These are phyloP conservation scores for Notarius quadriscutis DNA, from an alignment of 2,113 vertebrate species.

Conservation along the genomic window DNA sequence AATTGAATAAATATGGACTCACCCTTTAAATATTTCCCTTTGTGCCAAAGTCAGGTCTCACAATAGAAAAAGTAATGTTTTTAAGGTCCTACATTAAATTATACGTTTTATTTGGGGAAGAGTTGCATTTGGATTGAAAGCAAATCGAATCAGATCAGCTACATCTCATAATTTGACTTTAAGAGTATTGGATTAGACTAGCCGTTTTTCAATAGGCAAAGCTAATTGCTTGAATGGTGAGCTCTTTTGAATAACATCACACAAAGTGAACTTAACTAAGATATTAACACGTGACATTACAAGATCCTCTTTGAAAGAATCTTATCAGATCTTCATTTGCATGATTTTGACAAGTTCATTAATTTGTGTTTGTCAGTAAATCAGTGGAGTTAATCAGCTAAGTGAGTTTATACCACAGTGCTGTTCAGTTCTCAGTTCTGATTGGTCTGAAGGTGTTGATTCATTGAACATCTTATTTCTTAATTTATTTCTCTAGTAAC, in stretches of 20 bases:
- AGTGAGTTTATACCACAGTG: neutral
- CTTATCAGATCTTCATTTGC: neutral
- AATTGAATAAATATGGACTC: constrained; percentile 50
- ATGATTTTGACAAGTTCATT: constrained; percentile 17
- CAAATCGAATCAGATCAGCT: neutral
- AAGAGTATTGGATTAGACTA: too few species aligned
- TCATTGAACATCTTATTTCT: neutral
- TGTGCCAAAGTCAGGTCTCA: neutral
- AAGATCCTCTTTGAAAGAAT: neutral
- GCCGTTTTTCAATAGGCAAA: neutral
- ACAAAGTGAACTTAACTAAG: neutral
- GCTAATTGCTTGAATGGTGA: neutral
- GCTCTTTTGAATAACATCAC: neutral
- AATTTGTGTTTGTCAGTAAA: constrained; percentile 25
- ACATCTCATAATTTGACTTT: neutral
- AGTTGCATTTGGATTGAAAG: neutral
- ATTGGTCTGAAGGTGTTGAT: constrained; percentile 37
- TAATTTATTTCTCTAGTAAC: too few species aligned
- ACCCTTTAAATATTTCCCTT: constrained; percentile 49
- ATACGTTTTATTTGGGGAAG: neutral
- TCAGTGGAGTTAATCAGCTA: constrained; percentile 45
- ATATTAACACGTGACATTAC: neutral
- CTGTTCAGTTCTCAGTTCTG: neutral
- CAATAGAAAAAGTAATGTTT: neutral
- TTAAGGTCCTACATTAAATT: neutral